Base-by-base conservation (phyloP, 2,113 vertebrate genomes). In the Cyanocitta stelleri region DNA sequence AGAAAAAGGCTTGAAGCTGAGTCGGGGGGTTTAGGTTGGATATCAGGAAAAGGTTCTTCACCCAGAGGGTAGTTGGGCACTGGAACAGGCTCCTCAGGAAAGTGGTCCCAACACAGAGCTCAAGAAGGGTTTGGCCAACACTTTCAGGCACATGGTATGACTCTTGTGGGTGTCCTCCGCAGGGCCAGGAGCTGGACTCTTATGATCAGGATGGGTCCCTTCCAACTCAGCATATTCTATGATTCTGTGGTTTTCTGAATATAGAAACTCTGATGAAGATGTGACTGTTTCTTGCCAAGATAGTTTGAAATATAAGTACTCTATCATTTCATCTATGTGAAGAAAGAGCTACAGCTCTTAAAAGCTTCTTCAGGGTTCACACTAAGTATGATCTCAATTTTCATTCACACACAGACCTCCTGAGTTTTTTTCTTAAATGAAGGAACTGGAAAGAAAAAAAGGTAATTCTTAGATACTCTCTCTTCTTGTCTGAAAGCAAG, bases 51-150 rank as follows among this genome's bases (percentile, higher is more conserved):
- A 67, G 19, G 6, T 59, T 58, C 2, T 52, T 14, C 37, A n/a
- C 29, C 10, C 15, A 4, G 23, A 16, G 12, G 1, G 10, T 39
- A 23, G 1, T 1, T 46, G 39, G 23, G 13, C 4, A 26, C 29
- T 39, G 46, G 19, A 68, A 14, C n/a, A 61, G 33, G 16, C 16
- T 59, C 11, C 29, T 29, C 44, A 52, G 46, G 11, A 11, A 1
- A 26, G 39, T n/a, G 46, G 6, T 61, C 39, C 2, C 39, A 46
- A 69, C 46, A 41, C 7, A 54, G 30, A 54, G n/a, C 4, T 54
- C 29, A 46, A 27, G 26, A 5, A 15, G 32, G 1, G 0, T 33
- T 58, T 33, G 18, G 19, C 3, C 7, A 39, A 12, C 2, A 0
- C 6, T 19, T 24, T 61, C 11, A 8, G 54, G 39, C 16, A 39